Evolutionary conservation across 2,113 vertebrate genomes (phyloP).

Genomic region (Butorides virescens): DNA sequence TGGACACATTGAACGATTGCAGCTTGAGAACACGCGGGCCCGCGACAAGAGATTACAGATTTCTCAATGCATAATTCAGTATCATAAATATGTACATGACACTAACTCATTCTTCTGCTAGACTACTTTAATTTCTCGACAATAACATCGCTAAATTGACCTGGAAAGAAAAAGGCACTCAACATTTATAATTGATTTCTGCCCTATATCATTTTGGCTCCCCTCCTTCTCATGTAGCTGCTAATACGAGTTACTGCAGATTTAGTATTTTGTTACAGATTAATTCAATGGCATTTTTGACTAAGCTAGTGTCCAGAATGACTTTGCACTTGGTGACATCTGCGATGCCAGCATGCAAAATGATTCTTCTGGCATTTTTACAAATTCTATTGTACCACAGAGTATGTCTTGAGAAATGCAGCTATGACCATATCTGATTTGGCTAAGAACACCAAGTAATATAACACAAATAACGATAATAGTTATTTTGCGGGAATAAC

Average conservation of each 20-base stretch:
- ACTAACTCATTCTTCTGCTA: constrained; percentile 2
- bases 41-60: neutral
- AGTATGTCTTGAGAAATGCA: constrained; percentile 40
- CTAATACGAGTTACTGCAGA: constrained; percentile 14
- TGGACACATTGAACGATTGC: neutral
- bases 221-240: neutral
- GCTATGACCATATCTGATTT: constrained; percentile 42
- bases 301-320: constrained; percentile 26
- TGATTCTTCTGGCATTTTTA: constrained; percentile 51
- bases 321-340: constrained; percentile 58
- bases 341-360: constrained; percentile 49
- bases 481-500: constrained; percentile 18
- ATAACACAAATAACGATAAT: neutral
- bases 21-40: neutral
- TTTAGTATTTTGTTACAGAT: constrained; percentile 42
- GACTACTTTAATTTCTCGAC: constrained; percentile 38
- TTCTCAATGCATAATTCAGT: constrained; percentile 36
- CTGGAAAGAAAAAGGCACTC: constrained; percentile 23
- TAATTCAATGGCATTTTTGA: constrained; percentile 50
- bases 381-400: constrained; percentile 4
- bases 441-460: constrained; percentile 13
- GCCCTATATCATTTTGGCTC: constrained; percentile 29
- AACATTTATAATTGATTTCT: constrained; percentile 25
- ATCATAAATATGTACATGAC: neutral
- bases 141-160: constrained; percentile 21